Evolutionary conservation across 2,113 vertebrate genomes (phyloP).

Genomic region (Chaenocephalus aceratus): DNA sequence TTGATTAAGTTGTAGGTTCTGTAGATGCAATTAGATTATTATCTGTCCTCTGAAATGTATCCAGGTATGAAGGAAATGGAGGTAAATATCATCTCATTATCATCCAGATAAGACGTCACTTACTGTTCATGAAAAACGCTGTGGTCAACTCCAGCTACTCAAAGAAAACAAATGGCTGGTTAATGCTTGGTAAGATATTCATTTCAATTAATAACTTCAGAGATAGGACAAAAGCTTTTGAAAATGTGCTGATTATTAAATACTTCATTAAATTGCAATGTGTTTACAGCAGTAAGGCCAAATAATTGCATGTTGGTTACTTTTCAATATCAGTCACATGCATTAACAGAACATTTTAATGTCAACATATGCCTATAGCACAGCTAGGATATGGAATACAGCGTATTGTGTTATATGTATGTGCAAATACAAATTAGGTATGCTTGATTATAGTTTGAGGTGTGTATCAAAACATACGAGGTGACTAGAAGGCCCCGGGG

Average conservation of each 20-base stretch:
- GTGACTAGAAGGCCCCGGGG: slow-evolving; percentile 76
- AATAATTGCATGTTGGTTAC: slow-evolving; percentile 61
- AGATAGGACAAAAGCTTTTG: slow-evolving; percentile 14
- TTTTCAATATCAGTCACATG: slow-evolving; percentile 63
- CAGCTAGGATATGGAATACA: slow-evolving; percentile 64
- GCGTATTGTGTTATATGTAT: slow-evolving; percentile 52
- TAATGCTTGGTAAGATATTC: slow-evolving; percentile 21
- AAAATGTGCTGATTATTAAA: slow-evolving; percentile 40
- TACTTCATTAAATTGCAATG: slow-evolving; percentile 46
- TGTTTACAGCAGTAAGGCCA: slow-evolving; percentile 60
- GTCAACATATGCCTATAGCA: slow-evolving; percentile 54
- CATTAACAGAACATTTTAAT: slow-evolving; percentile 55
- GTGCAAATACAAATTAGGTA: slow-evolving; percentile 70
- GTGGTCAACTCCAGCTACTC: slow-evolving; percentile 9
- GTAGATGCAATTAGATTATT: background rate
- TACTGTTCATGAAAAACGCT: slow-evolving; percentile 12
- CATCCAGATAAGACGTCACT: slow-evolving; percentile 2
- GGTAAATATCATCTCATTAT: slow-evolving; percentile 6
- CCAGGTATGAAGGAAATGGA: background rate
- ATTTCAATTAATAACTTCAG: slow-evolving; percentile 5
- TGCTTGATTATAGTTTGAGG: slow-evolving; percentile 26
- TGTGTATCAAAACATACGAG: slow-evolving; percentile 42
- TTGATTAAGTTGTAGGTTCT: background rate
- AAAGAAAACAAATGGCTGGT: slow-evolving; percentile 20
- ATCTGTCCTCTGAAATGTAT: background rate